Conservation (phyloP, 2,113 vertebrate species). For the Alces alces region DNA sequence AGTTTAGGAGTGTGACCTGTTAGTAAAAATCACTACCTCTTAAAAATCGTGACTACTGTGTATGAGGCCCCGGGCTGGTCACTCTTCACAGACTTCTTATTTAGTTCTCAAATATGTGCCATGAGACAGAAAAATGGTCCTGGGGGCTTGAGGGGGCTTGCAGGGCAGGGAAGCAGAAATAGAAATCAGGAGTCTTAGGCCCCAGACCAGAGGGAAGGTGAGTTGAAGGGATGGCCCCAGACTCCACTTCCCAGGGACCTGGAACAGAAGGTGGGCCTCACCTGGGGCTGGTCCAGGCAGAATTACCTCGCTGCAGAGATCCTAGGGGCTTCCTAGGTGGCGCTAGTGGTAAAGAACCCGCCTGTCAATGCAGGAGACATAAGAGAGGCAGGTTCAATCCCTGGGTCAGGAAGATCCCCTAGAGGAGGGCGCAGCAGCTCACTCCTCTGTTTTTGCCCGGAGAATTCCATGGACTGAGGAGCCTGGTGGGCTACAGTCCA, state of each 20-base stretch:
- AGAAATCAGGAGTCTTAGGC: not conserved
- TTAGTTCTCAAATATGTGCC: not conserved
- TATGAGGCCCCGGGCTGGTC: not conserved
- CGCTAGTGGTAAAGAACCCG: not conserved
- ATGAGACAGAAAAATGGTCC: not conserved
- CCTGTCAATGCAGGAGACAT: not conserved
- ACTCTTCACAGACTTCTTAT: not conserved
- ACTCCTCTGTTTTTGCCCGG: not conserved
- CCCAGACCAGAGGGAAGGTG: not conserved
- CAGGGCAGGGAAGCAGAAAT: not conserved
- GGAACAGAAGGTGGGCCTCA: not conserved
- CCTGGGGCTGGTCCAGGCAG: not conserved
- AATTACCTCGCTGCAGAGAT: not conserved
- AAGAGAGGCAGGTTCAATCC: not conserved
- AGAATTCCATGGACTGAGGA: not conserved
- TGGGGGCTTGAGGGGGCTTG: not conserved
- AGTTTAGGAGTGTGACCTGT: not conserved
- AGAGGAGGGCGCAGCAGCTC: not conserved
- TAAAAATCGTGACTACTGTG: not conserved
- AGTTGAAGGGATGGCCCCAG: not conserved
- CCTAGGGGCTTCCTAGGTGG: not conserved
- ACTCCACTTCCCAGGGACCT: not conserved
- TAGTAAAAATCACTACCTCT: not conserved
- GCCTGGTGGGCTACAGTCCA: not conserved
- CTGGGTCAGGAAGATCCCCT: not conserved